Percentiles rank a stretch among this genome's conserved stretches.
Conservation (phyloP, 2,888 invertebrate species). For the Phengaris arion region DNA sequence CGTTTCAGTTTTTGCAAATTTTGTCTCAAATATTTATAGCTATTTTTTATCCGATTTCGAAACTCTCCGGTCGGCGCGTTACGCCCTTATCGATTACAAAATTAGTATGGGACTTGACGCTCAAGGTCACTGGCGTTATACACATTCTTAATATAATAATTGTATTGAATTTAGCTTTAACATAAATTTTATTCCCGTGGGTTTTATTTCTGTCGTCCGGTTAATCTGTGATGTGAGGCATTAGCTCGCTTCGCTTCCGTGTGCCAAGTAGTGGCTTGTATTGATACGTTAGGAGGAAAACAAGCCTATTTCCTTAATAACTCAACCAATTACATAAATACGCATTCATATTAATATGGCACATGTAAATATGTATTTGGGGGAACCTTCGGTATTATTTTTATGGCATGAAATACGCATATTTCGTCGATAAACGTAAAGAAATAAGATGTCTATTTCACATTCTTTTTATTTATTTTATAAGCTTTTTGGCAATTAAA, state of each 20-base stretch:
- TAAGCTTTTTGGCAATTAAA: no score
- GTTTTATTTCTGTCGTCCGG: not conserved
- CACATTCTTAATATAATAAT: no score
- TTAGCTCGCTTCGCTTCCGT: not conserved
- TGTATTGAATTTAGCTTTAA: no score
- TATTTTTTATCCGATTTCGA: no score
- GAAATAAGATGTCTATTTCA: not conserved
- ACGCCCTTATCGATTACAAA: no score
- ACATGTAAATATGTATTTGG: constrained; percentile 16
- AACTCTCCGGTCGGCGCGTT: no score
- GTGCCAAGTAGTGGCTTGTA: not conserved
- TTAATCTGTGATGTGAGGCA: not conserved
- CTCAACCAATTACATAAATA: constrained; percentile 11
- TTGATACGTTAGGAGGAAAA: constrained; percentile 10
- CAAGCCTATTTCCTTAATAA: constrained; percentile 12
- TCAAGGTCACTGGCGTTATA: no score
- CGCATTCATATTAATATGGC: constrained; percentile 6
- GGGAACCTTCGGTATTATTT: not conserved
- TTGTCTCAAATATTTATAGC: no score
- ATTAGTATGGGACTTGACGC: no score
- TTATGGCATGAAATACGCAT: constrained; percentile 6
- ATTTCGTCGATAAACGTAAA: not conserved
- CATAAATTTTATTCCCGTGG: not conserved
- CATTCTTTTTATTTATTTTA: no score
- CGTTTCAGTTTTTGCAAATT: no score